Percentiles rank a stretch among this genome's conserved stretches.
These are phyloP conservation scores for Parauchenoglanis punctatus DNA, from an alignment of 2,797 vertebrate species.

Conservation along the genomic window DNA sequence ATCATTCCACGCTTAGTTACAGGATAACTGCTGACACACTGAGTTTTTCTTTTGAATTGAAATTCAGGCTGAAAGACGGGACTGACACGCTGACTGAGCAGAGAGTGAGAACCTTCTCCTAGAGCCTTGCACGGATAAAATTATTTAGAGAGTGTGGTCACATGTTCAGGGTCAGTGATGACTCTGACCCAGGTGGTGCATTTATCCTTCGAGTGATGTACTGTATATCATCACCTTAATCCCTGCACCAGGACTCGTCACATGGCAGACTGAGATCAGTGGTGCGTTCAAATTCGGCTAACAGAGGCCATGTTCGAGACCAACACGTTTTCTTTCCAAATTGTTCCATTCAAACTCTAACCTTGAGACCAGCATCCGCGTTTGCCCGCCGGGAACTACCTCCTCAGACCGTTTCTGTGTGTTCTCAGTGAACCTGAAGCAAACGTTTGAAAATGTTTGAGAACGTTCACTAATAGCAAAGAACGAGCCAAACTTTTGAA, in stretches of 20 bases:
- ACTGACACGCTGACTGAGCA: not conserved
- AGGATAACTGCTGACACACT: not conserved
- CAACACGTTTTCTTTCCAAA: no score
- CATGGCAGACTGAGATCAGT: not conserved
- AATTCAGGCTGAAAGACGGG: not conserved
- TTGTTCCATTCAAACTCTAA: no score
- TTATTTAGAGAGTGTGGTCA: not conserved
- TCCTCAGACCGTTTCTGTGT: no score
- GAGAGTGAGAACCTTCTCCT: not conserved
- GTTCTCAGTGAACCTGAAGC: no score
- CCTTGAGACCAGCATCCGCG: no score
- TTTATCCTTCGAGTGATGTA: not conserved
- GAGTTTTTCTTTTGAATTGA: slow-evolving; percentile 2
- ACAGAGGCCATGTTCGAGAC: no score
- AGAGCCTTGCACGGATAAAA: no score
- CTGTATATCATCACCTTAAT: not conserved
- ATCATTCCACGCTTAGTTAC: not conserved
- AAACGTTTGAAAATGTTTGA: no score
- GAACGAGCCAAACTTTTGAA: not conserved
- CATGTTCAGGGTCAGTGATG: not conserved
- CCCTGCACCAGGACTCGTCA: not conserved
- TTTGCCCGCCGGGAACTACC: no score
- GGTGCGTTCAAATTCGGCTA: no score
- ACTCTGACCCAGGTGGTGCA: not conserved
- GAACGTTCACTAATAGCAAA: not conserved